Conservation (phyloP, 35 echinoderm and acorn worm species). For the Apostichopus californicus region DNA sequence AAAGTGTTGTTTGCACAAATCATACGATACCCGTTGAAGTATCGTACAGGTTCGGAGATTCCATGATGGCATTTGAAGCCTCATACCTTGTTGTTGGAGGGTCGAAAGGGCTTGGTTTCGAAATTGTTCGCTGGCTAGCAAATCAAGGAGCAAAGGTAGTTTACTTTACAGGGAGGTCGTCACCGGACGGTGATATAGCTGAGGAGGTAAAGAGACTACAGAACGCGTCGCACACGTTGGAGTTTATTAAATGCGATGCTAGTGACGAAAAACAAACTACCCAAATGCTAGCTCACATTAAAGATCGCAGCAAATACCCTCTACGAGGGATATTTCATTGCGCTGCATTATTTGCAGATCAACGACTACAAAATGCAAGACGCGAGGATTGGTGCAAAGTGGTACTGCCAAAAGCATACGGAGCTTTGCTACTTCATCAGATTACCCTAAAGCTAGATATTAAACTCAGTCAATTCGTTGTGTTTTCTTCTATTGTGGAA, state of each 20-base stretch:
- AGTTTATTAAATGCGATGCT: conserved; percentile 29
- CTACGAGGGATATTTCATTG: conserved; percentile 58
- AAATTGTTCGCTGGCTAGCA: conserved; percentile 61
- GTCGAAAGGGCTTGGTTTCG: conserved; percentile 67
- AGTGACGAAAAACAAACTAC: not conserved
- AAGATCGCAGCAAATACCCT: not conserved
- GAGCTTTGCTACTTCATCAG: conserved; percentile 70
- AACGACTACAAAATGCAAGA: conserved; percentile 21
- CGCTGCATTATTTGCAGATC: conserved; percentile 67
- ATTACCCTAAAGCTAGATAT: conserved; percentile 56
- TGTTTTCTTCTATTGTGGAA: conserved; percentile 65
- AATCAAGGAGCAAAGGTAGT: conserved; percentile 45
- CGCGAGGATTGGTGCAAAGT: conserved; percentile 52
- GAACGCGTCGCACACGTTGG: not conserved
- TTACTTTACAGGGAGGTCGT: conserved; percentile 49
- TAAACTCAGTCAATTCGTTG: conserved; percentile 53
- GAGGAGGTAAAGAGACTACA: not conserved
- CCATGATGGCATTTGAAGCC: not conserved
- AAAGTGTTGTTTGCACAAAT: not conserved
- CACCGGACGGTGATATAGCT: not conserved
- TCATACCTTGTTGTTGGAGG: conserved; percentile 82
- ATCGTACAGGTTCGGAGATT: not conserved
- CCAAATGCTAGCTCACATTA: conserved; percentile 26
- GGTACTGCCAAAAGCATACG: conserved; percentile 65
- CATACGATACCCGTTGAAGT: not conserved